Percentiles rank a stretch among this genome's conserved stretches.
phyloP scores from a whole-genome alignment of 2,888 invertebrate species.

The Mythimna pallens region DNA sequence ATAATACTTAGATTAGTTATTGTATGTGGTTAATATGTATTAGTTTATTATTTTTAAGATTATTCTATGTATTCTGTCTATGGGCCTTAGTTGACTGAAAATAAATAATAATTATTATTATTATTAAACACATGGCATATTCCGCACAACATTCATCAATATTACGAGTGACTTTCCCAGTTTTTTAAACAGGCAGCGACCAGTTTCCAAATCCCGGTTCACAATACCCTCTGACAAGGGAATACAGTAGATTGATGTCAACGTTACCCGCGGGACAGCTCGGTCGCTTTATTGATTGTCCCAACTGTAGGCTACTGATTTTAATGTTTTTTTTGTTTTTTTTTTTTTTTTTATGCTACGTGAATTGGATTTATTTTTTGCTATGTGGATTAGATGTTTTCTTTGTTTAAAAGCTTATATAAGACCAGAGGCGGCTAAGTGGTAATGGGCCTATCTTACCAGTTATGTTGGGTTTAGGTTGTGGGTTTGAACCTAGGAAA shows the following conservation, averaged over 20 bases:
- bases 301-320: slow-evolving; percentile 37
- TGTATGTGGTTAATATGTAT: too few relatives aligned
- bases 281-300: slow-evolving; percentile 62
- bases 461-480: too few relatives aligned
- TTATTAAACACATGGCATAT: neutral
- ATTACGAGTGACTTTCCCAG: neutral
- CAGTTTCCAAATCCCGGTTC: neutral
- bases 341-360: slow-evolving; percentile 18
- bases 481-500: too few relatives aligned
- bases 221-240: slow-evolving; percentile 35
- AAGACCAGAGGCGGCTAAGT: too few relatives aligned
- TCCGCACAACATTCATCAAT: neutral
- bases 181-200: neutral
- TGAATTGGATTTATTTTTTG: slow-evolving; percentile 5
- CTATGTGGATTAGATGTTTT: neutral
- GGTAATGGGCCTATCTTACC: too few relatives aligned
- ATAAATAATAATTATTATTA: too few relatives aligned
- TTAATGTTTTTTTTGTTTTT: slow-evolving; percentile 12
- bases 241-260: slow-evolving; percentile 63
- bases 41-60: too few relatives aligned
- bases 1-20: too few relatives aligned
- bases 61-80: too few relatives aligned
- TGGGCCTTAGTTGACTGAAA: too few relatives aligned
- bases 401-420: neutral
- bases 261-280: slow-evolving; percentile 52